phyloP scores from a whole-genome alignment of 2,113 vertebrate genomes.

The Larimichthys crocea region DNA sequence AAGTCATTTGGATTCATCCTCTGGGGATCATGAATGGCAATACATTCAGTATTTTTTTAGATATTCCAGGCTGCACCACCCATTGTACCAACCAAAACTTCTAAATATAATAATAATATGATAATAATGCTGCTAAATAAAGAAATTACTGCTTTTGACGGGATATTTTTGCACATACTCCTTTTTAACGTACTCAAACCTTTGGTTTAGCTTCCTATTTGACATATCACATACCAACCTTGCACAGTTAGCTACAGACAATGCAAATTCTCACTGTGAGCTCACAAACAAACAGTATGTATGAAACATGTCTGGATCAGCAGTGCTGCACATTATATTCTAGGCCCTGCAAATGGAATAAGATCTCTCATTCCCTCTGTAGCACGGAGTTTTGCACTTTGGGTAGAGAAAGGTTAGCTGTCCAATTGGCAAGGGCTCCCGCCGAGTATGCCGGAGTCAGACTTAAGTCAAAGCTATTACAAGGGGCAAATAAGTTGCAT shows the following conservation, averaged over 20 bases:
- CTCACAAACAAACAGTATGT: neutral
- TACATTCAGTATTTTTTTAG: neutral
- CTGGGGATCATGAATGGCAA: neutral
- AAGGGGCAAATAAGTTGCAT: conserved; percentile 75
- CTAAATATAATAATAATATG: no score
- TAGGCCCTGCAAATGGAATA: conserved; percentile 14
- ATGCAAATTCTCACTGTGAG: neutral
- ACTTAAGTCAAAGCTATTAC: conserved; percentile 72
- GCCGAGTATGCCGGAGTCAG: conserved; percentile 22
- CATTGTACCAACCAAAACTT: neutral
- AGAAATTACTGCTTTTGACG: no score
- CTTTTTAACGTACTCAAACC: no score
- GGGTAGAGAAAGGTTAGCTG: conserved; percentile 32
- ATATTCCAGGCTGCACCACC: neutral
- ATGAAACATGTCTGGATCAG: neutral
- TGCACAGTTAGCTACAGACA: neutral
- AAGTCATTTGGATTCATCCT: neutral
- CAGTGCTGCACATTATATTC: conserved; percentile 17
- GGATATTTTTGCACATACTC: no score
- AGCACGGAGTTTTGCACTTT: conserved; percentile 17
- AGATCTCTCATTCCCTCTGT: conserved; percentile 27
- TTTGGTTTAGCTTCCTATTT: neutral
- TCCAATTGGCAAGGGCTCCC: conserved; percentile 41
- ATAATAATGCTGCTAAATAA: neutral
- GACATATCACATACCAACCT: neutral